Evolutionary conservation across 1,140 invertebrate species (phyloP), one percentile per base, ranked within the genome.

Genomic region (Drosophila repletoides): DNA sequence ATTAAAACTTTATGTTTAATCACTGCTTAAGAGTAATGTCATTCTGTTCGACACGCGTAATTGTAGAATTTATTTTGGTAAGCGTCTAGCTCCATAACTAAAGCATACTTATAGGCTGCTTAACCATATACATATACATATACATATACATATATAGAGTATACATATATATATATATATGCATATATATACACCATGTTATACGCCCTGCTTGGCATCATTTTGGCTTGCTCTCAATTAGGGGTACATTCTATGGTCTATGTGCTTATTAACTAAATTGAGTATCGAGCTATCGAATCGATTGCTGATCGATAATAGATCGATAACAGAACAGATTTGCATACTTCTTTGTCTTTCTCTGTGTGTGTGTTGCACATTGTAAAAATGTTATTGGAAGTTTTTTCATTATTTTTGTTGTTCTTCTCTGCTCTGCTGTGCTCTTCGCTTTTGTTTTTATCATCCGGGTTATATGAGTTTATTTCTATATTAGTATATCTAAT

Each of bases 361-460:
- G n/a, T 59, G 29, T 51, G 24, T 24, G 45, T 59, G 43, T 38
- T 80, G 56, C 60, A 60, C 52, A 76, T 64, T 68, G 41, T 72
- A 61, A 68, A 80, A 86, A 53, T 68, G 19, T 86, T n/a, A n/a
- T n/a, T 84, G 80, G 80, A 84, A 84, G 80, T 84, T 86, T 12
- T n/a, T n/a, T n/a, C n/a, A n/a, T n/a, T n/a, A n/a, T n/a, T n/a
- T n/a, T n/a, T n/a, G n/a, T n/a, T n/a, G n/a, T n/a, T n/a, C n/a
- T n/a, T n/a, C n/a, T n/a, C n/a, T n/a, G n/a, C n/a, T n/a, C n/a
- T n/a, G n/a, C n/a, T n/a, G n/a, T n/a, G n/a, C n/a, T n/a, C 28
- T 55, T 33, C 36, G 6, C 14, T 34, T 41, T 22, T 15, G 7
- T 65, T 40, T 40, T 12, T 31, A 43, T 40, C 33, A 46, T 61